phyloP scores from a whole-genome alignment of 2,113 vertebrate genomes.

The Bubalus kerabau region DNA sequence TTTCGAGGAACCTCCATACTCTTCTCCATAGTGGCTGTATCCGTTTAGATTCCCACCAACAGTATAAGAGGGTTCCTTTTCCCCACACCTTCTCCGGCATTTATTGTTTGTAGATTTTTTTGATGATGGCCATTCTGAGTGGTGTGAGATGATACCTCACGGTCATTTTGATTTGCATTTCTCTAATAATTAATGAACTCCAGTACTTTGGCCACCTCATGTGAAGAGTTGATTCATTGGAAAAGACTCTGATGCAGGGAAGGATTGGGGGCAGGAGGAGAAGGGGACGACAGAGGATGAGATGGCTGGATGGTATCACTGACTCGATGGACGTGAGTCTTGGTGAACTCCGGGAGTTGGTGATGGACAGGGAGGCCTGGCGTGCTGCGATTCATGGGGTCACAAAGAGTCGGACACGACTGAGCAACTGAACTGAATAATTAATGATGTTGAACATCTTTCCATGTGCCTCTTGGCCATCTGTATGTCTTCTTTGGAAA shows the following conservation, averaged over 20 bases:
- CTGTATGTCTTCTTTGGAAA: not conserved
- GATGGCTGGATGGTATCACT: too few relatives aligned
- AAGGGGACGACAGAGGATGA: too few relatives aligned
- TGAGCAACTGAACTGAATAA: not conserved
- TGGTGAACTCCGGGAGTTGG: too few relatives aligned
- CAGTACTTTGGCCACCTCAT: too few relatives aligned
- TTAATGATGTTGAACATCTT: not conserved
- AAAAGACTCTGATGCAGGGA: too few relatives aligned
- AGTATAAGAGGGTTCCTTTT: not conserved
- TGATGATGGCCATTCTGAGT: not conserved
- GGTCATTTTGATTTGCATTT: not conserved
- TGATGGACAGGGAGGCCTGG: too few relatives aligned
- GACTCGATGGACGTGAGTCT: accelerated
- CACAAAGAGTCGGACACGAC: too few relatives aligned
- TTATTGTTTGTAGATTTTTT: not conserved
- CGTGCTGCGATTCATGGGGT: too few relatives aligned
- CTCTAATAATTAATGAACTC: not conserved
- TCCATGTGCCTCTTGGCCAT: not conserved
- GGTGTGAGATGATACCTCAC: not conserved
- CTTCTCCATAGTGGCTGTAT: not conserved
- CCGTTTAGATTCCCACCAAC: not conserved
- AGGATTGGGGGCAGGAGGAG: too few relatives aligned
- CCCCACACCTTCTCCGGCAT: not conserved
- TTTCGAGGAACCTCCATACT: not conserved
- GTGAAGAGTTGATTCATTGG: too few relatives aligned